Conservation (phyloP, 2,113 vertebrate genomes). For the Dissostichus mawsoni region DNA sequence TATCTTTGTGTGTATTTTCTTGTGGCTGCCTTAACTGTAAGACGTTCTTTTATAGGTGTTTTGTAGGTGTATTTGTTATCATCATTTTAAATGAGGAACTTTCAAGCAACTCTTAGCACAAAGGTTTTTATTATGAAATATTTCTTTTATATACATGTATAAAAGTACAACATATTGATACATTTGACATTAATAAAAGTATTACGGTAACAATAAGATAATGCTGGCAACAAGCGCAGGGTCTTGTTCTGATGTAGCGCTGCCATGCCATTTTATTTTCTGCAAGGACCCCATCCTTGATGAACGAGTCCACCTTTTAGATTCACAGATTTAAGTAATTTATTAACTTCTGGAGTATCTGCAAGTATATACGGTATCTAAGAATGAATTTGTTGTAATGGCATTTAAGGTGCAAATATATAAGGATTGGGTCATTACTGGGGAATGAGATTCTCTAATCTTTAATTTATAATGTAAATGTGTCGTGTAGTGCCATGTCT, state of each 20-base stretch:
- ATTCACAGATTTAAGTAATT: constrained; percentile 4
- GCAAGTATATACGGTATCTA: not conserved
- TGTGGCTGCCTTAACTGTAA: constrained; percentile 68
- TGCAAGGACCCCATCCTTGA: constrained; percentile 15
- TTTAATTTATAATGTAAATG: constrained; percentile 32
- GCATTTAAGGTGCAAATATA: not conserved
- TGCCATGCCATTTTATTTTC: not conserved
- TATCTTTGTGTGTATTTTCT: constrained; percentile 10
- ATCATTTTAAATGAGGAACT: not conserved
- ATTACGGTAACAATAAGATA: constrained; percentile 52
- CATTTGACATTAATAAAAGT: constrained; percentile 46
- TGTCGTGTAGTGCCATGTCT: constrained; percentile 32
- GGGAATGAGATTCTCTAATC: not conserved
- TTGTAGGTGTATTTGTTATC: constrained; percentile 16
- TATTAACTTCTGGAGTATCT: constrained; percentile 16
- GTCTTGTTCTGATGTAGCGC: constrained; percentile 27
- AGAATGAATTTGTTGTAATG: not conserved
- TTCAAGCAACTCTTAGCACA: constrained; percentile 40
- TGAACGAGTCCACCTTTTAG: too few relatives aligned
- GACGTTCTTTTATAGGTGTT: constrained; percentile 11
- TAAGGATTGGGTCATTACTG: constrained; percentile 26
- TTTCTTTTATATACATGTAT: constrained; percentile 48
- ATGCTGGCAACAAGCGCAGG: constrained; percentile 4
- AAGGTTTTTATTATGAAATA: constrained; percentile 53
- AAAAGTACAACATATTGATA: constrained; percentile 58